These are phyloP conservation scores for Manduca sexta DNA, from an alignment of 1,140 invertebrate genomes.

Conservation along the genomic window DNA sequence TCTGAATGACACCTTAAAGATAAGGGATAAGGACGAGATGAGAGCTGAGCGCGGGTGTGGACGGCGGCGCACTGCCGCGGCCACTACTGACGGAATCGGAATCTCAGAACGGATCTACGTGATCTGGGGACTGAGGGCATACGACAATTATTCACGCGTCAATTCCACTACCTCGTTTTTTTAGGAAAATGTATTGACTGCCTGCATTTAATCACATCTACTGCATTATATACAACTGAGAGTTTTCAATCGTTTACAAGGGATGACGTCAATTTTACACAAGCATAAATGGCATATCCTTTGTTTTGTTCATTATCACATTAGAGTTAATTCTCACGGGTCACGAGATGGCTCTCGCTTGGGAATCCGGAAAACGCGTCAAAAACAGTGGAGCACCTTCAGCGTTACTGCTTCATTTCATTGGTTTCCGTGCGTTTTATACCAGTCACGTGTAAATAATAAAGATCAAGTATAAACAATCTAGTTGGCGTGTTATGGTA, in stretches of 20 bases:
- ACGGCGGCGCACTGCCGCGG: slow-evolving; percentile 23
- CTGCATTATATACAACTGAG: slow-evolving; percentile 7
- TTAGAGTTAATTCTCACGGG: slow-evolving; percentile 19
- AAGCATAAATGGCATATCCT: slow-evolving; percentile 14
- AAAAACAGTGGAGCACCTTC: slow-evolving; percentile 20
- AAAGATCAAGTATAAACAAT: slow-evolving; percentile 15
- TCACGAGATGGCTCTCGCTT: slow-evolving; percentile 10
- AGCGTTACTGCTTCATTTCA: slow-evolving; percentile 23
- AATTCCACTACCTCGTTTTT: slow-evolving; percentile 26
- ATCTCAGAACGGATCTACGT: slow-evolving; percentile 23
- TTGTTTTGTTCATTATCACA: slow-evolving; percentile 26
- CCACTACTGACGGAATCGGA: slow-evolving; percentile 18
- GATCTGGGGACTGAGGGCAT: slow-evolving; percentile 31
- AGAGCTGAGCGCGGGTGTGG: slow-evolving; percentile 20
- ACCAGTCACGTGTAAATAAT: slow-evolving; percentile 38
- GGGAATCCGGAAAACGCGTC: slow-evolving; percentile 15
- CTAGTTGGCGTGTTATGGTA: slow-evolving; percentile 19
- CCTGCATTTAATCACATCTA: slow-evolving; percentile 7
- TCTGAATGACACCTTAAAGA: slow-evolving; percentile 31
- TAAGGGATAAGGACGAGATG: slow-evolving; percentile 48
- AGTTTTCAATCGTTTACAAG: slow-evolving; percentile 9
- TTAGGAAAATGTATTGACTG: slow-evolving; percentile 16
- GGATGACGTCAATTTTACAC: slow-evolving; percentile 11
- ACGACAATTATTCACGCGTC: slow-evolving; percentile 22
- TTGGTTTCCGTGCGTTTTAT: slow-evolving; percentile 27